Evolutionary conservation across 2,888 invertebrate genomes (phyloP).

Genomic region (Chymomyza amoena): DNA sequence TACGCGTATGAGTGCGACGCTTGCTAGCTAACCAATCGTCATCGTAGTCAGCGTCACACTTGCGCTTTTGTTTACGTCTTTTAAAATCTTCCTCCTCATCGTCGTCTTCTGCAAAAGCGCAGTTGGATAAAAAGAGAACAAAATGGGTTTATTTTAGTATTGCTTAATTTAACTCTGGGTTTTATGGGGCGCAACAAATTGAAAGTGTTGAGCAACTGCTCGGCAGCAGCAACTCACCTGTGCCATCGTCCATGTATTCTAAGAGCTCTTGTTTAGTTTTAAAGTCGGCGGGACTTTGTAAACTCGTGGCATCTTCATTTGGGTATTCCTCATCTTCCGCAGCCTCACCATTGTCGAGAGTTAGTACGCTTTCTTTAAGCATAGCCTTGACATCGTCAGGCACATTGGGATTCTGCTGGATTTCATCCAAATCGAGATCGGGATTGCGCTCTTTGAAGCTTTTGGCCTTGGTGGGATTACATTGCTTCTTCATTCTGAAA

Average conservation of each 20-base stretch:
- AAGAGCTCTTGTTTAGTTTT: constrained; percentile 77
- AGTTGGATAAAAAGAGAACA: background rate
- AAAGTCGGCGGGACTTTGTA: constrained; percentile 70
- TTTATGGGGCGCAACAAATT: background rate
- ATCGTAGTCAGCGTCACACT: constrained; percentile 78
- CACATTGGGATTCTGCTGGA: constrained; percentile 78
- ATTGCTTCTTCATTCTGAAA: constrained; percentile 78
- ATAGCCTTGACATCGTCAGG: constrained; percentile 79
- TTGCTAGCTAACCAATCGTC: constrained; percentile 78
- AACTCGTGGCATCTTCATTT: constrained; percentile 55
- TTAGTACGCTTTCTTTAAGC: constrained; percentile 77
- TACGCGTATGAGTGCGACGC: constrained; percentile 69
- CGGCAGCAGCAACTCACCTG: constrained; percentile 60
- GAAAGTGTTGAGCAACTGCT: background rate
- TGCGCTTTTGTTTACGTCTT: constrained; percentile 75
- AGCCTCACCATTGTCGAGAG: constrained; percentile 73
- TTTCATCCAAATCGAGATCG: constrained; percentile 78
- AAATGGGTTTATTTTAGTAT: background rate
- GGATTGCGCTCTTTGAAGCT: constrained; percentile 79
- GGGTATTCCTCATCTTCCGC: constrained; percentile 43
- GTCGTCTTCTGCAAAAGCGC: constrained; percentile 58
- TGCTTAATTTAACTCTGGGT: no score
- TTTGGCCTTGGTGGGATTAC: constrained; percentile 77
- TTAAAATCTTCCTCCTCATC: constrained; percentile 77
- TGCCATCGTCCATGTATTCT: constrained; percentile 78